Percentiles rank a stretch among this genome's conserved stretches.
Conservation (phyloP, 2,113 vertebrate species). For the Mandrillus leucophaeus region DNA sequence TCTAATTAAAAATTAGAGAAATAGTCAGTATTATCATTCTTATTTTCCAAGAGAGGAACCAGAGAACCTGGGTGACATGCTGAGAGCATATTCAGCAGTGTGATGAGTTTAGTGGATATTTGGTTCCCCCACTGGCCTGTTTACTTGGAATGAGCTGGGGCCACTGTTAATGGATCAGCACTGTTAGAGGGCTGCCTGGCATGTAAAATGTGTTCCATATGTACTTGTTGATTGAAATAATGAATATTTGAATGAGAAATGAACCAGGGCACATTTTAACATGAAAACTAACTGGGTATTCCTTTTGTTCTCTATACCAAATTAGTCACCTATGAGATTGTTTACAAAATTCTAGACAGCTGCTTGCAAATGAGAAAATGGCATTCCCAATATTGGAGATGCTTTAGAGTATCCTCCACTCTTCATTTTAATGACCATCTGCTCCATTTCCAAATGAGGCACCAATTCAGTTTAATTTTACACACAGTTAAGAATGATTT, state of each 20-base stretch:
- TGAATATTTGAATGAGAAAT: conserved; percentile 51
- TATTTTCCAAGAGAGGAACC: neutral
- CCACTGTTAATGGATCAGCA: neutral
- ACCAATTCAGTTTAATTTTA: conserved; percentile 54
- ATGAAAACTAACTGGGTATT: neutral
- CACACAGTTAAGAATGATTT: conserved; percentile 16
- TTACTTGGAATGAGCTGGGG: neutral
- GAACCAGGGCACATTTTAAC: conserved; percentile 38
- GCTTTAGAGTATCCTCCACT: neutral
- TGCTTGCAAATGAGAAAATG: conserved; percentile 57
- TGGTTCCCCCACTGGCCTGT: neutral
- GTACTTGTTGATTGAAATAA: conserved; percentile 41
- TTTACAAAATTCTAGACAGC: conserved; percentile 61
- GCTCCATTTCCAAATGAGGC: conserved; percentile 53
- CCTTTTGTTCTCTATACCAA: conserved; percentile 43
- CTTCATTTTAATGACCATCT: conserved; percentile 39
- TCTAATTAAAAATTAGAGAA: conserved; percentile 39
- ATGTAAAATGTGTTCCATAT: neutral
- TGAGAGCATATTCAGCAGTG: neutral
- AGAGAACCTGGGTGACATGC: neutral
- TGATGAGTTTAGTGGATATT: neutral
- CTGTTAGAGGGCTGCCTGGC: neutral
- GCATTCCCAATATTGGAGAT: neutral
- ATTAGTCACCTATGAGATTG: conserved; percentile 43
- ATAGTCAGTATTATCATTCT: neutral